Evolutionary conservation across 2,797 vertebrate species (phyloP).

Genomic region (Peromyscus aztecus): DNA sequence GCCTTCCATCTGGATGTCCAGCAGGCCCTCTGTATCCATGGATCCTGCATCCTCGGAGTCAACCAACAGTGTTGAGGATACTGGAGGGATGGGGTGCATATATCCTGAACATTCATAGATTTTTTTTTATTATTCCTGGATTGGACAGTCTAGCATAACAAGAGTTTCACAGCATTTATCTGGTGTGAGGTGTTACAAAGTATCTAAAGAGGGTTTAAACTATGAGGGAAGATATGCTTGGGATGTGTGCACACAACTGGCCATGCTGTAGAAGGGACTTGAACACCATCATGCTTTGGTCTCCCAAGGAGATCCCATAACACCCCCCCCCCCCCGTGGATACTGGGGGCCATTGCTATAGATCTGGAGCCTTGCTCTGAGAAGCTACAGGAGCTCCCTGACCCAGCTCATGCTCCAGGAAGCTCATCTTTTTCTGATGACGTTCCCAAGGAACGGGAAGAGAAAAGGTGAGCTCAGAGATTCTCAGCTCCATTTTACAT

Average conservation of each 20-base stretch:
- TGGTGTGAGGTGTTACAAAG: neutral
- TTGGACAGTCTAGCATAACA: neutral
- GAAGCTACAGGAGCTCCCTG: neutral
- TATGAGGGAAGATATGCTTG: neutral
- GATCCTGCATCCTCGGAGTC: neutral
- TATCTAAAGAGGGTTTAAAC: neutral
- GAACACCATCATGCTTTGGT: neutral
- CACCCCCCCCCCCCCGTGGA: no score
- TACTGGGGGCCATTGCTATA: neutral
- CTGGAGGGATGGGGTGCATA: neutral
- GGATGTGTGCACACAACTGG: no score
- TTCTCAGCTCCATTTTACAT: neutral
- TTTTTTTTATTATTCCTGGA: neutral
- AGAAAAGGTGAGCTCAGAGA: neutral
- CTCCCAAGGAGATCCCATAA: neutral
- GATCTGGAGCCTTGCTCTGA: neutral
- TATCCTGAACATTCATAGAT: neutral
- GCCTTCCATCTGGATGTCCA: neutral
- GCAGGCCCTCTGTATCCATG: neutral
- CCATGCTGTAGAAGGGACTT: neutral
- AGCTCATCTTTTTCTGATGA: neutral
- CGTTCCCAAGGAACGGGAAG: neutral
- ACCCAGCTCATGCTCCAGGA: neutral
- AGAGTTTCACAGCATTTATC: neutral
- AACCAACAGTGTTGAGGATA: neutral